Evolutionary conservation across 2,888 invertebrate genomes (phyloP).

Genomic region (Scaptomyza flava): DNA sequence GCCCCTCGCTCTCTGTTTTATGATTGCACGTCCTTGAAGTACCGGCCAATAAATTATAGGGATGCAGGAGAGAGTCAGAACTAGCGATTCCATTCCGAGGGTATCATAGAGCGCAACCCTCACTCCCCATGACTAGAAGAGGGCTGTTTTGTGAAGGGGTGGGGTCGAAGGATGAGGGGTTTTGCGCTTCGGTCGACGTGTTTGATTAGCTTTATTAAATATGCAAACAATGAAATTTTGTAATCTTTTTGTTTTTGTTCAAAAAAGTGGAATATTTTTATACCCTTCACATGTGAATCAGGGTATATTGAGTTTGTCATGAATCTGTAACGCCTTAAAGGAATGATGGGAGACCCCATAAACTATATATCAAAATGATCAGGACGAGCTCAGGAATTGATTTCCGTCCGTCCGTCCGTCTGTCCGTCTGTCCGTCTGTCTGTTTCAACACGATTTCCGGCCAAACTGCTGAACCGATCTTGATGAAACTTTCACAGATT

Average conservation of each 20-base stretch:
- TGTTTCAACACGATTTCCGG: too few relatives aligned
- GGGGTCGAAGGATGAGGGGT: slow-evolving; percentile 14
- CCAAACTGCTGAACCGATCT: too few relatives aligned
- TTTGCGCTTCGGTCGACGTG: slow-evolving; percentile 47
- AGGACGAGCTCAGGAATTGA: too few relatives aligned
- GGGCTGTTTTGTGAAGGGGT: not conserved
- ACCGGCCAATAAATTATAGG: slow-evolving; percentile 69
- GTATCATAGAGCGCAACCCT: slow-evolving; percentile 67
- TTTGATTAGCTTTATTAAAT: slow-evolving; percentile 80
- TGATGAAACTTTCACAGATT: too few relatives aligned
- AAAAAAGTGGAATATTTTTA: slow-evolving; percentile 70
- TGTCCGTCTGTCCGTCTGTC: too few relatives aligned
- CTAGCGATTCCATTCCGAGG: slow-evolving; percentile 32
- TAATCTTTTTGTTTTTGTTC: slow-evolving; percentile 75
- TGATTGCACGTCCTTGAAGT: slow-evolving; percentile 65
- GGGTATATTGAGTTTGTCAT: too few relatives aligned
- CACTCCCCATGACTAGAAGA: slow-evolving; percentile 47
- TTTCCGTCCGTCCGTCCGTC: too few relatives aligned
- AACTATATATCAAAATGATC: too few relatives aligned
- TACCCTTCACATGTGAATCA: too few relatives aligned
- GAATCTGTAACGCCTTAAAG: too few relatives aligned
- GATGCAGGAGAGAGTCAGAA: slow-evolving; percentile 39
- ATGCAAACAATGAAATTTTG: slow-evolving; percentile 72
- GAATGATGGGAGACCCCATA: too few relatives aligned
- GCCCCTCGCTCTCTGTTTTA: slow-evolving; percentile 22